Evolutionary conservation across 2,797 vertebrate genomes (phyloP), one percentile per base, ranked within the genome.

Genomic region (Zalophus californianus): DNA sequence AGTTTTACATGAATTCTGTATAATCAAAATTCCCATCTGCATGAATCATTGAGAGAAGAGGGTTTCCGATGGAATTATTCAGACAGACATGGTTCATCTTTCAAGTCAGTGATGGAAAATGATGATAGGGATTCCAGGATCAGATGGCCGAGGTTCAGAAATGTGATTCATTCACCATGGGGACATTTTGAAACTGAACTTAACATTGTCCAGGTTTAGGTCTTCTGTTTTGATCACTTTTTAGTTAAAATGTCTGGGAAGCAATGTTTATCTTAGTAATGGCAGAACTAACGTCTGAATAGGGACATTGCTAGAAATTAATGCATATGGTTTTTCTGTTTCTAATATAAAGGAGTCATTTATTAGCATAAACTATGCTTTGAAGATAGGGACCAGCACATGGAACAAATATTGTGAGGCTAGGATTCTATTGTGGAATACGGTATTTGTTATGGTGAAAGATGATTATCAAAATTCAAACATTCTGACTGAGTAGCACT

Each of bases 1-100:
- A 92, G 25, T 90, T 97, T 72, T 92, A 14, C n/a, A 32, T 87
- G 79, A 66, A 90, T 70, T 86, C 54, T 25, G 11, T 44, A 78
- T 16, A 84, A 32, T 60, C 75, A 91, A 73, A 91, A 86, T 58
- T 48, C 66, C 78, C 41, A 21, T 25, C 60, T 88, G 29, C 35
- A 64, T 32, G 78, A 93, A 56, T 91, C 91, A 88, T 95, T 93
- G 38, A 87, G 64, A 68, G 94, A 94, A 93, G 15, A 96, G 52
- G 38, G 80, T 25, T 89, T 97, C 38, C 48, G 41, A 80, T 75
- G 44, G 54, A 93, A 25, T 21, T 90, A 35, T 94, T 93, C 44
- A 35, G 52, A 56, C 50, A 92, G 72, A 86, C 27, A 44, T 9
- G 54, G 35, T 87, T 94, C 52, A 87, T 82, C 56, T 92, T 95